These are phyloP conservation scores for Gryllus longicercus DNA, from an alignment of 2,888 invertebrate genomes.

Conservation along the genomic window DNA sequence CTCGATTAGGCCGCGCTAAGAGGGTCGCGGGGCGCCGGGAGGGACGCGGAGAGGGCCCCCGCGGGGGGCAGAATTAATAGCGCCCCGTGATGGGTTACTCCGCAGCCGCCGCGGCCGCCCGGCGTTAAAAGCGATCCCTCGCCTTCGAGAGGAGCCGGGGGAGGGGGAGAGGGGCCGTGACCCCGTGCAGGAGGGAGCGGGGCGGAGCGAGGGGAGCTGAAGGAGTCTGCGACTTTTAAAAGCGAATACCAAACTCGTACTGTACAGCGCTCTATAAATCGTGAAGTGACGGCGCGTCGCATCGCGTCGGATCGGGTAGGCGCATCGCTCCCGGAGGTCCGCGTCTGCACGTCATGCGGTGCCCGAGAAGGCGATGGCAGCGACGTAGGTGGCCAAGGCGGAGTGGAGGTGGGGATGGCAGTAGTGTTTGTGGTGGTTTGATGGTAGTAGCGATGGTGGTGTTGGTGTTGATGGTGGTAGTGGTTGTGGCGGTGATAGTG, in stretches of 20 bases:
- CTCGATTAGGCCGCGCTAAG: constrained; percentile 11
- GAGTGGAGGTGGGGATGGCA: too few species aligned
- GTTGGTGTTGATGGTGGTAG: too few species aligned
- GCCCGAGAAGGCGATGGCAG: too few species aligned
- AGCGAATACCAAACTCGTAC: background rate
- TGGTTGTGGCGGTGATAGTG: too few species aligned
- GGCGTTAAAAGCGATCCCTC: background rate
- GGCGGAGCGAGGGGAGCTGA: background rate
- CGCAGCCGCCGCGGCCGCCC: background rate
- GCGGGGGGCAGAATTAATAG: background rate
- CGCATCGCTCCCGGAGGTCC: too few species aligned
- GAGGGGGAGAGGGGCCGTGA: background rate
- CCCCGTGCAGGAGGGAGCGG: background rate
- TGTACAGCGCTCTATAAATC: background rate
- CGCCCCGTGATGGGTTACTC: background rate
- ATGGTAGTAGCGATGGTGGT: too few species aligned
- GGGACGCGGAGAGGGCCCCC: background rate
- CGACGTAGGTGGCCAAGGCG: too few species aligned
- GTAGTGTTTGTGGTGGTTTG: too few species aligned
- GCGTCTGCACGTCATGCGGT: too few species aligned
- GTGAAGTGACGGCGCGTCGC: background rate
- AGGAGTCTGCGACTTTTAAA: background rate
- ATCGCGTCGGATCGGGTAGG: too few species aligned
- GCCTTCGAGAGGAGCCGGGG: background rate
- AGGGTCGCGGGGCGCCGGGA: background rate